Conservation (phyloP, 2,113 vertebrate species). For the Myanophis thanlyinensis region DNA sequence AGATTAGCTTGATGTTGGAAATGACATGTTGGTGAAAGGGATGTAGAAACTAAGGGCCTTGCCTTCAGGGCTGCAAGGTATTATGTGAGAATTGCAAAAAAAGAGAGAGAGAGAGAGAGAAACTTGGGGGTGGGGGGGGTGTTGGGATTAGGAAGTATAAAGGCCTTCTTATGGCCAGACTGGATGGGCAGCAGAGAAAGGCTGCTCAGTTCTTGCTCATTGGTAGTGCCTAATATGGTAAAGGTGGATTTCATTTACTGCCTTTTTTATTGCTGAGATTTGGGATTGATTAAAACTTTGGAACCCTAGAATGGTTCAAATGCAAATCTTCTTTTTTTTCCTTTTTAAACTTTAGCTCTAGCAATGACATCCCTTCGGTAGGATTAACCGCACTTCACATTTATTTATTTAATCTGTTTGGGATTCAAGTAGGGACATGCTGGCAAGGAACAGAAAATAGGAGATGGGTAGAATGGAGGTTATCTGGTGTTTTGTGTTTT, state of each 20-base stretch:
- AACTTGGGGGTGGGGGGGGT: conserved; percentile 69
- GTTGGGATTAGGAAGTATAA: conserved; percentile 75
- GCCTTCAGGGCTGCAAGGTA: conserved; percentile 74
- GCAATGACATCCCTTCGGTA: conserved; percentile 53
- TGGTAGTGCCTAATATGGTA: conserved; percentile 74
- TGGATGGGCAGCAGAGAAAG: conserved; percentile 68
- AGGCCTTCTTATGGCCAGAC: conserved; percentile 71
- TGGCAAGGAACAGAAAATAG: conserved; percentile 62
- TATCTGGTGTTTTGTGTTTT: conserved; percentile 48
- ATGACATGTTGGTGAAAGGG: conserved; percentile 78
- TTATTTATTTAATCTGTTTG: conserved; percentile 68
- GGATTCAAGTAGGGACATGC: conserved; percentile 63
- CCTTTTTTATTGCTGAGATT: conserved; percentile 48
- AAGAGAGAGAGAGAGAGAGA: conserved; percentile 30
- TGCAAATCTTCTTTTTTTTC: conserved; percentile 63
- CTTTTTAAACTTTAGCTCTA: conserved; percentile 71
- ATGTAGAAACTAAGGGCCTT: conserved; percentile 72
- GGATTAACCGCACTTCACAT: conserved; percentile 62
- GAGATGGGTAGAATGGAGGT: conserved; percentile 58
- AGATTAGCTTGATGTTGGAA: conserved; percentile 83
- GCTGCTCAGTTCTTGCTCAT: conserved; percentile 81
- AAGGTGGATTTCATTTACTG: conserved; percentile 74
- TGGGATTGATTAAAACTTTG: conserved; percentile 64
- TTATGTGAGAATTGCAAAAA: conserved; percentile 69
- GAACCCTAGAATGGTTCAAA: conserved; percentile 50